These are phyloP conservation scores for Cephalopachus bancanus DNA, from an alignment of 2,797 vertebrate genomes.

Conservation along the genomic window DNA sequence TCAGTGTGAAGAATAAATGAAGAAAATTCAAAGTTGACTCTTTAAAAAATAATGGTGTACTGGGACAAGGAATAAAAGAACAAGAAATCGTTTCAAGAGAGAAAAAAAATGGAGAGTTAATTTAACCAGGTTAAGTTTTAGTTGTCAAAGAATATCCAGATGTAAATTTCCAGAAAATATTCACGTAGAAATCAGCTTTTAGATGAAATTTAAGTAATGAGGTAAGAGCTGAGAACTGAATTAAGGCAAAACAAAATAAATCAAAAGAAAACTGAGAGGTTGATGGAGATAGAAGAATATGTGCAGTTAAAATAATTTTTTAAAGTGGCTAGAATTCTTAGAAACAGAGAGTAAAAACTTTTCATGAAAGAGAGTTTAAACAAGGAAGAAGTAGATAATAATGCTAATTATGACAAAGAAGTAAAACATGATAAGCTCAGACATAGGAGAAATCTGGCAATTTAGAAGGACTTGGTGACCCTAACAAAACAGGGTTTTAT, in stretches of 20 bases:
- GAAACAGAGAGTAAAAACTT: neutral
- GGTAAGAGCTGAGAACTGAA: neutral
- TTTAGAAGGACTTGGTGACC: neutral
- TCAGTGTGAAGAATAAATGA: neutral
- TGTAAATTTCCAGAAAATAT: constrained; percentile 10
- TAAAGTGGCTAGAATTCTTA: neutral
- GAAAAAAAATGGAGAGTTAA: neutral
- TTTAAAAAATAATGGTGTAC: neutral
- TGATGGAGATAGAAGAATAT: neutral
- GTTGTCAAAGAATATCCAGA: neutral
- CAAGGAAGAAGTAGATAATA: neutral
- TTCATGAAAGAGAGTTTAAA: constrained; percentile 24
- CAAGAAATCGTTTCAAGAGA: neutral
- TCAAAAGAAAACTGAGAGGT: neutral
- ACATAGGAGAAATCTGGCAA: neutral
- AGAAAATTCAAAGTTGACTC: neutral
- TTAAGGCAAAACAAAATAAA: neutral
- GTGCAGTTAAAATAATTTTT: neutral
- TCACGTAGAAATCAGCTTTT: neutral
- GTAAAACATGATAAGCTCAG: neutral
- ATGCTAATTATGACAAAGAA: constrained; percentile 30
- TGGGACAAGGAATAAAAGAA: neutral
- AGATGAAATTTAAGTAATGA: neutral
- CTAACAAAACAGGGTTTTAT: neutral
- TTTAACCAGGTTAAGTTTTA: neutral